These are phyloP conservation scores for Sebastes matsubarae DNA, from an alignment of 2,797 vertebrate genomes.

Conservation along the genomic window DNA sequence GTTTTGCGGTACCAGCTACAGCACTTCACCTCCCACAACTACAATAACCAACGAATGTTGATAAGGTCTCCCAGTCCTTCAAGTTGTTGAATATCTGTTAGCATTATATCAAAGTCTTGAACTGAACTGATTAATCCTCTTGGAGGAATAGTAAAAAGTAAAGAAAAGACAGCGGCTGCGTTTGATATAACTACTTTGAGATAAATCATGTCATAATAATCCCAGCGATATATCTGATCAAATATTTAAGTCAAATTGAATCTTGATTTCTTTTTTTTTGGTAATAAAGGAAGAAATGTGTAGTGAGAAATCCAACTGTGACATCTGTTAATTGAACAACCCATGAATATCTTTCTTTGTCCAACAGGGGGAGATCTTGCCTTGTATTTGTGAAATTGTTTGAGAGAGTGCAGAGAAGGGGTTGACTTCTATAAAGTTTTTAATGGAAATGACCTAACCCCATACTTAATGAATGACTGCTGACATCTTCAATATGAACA, in stretches of 20 bases:
- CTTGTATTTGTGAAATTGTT: background rate
- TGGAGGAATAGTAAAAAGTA: background rate
- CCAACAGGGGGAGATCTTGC: slow-evolving; percentile 50
- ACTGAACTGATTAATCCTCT: background rate
- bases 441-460: background rate
- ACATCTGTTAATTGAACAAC: background rate
- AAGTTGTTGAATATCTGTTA: background rate
- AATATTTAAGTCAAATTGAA: background rate
- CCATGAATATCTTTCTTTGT: background rate
- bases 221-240: background rate
- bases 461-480: background rate
- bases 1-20: background rate
- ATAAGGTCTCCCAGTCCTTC: background rate
- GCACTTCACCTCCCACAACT: background rate
- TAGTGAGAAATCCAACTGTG: background rate
- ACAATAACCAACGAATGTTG: background rate
- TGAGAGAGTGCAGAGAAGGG: background rate
- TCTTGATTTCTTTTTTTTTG: background rate
- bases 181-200: background rate
- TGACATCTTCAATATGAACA: background rate
- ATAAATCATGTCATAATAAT: background rate
- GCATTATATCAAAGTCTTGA: background rate
- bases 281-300: background rate
- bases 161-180: background rate
- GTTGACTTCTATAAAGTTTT: background rate